These are phyloP conservation scores for Antheraea mylitta DNA, from an alignment of 1,140 invertebrate species.

Conservation along the genomic window DNA sequence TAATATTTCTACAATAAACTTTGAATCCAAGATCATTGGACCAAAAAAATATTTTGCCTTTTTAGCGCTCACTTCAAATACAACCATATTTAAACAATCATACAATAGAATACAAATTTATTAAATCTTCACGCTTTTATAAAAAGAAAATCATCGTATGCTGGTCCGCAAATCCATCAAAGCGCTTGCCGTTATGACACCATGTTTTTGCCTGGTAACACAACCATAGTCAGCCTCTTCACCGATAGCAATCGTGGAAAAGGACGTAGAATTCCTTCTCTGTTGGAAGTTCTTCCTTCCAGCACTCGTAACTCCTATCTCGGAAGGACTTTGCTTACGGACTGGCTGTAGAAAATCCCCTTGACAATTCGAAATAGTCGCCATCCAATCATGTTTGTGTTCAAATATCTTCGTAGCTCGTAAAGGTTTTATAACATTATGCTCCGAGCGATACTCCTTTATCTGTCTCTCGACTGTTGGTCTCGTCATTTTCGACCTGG, in stretches of 20 bases:
- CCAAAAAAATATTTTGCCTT: too few relatives aligned
- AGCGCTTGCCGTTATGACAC: slow-evolving; percentile 71
- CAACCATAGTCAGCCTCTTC: slow-evolving; percentile 46
- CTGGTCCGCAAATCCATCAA: slow-evolving; percentile 70
- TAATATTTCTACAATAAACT: too few relatives aligned
- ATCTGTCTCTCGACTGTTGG: slow-evolving; percentile 35
- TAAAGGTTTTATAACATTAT: slow-evolving; percentile 49
- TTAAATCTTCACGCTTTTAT: too few relatives aligned
- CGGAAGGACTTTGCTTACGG: slow-evolving; percentile 39
- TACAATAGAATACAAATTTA: neutral
- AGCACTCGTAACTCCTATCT: slow-evolving; percentile 33
- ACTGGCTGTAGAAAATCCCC: slow-evolving; percentile 55
- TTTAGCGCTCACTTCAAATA: too few relatives aligned
- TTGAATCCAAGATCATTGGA: too few relatives aligned
- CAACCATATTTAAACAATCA: too few relatives aligned
- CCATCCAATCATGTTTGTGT: slow-evolving; percentile 45
- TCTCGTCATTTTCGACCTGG: slow-evolving; percentile 37
- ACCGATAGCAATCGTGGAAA: slow-evolving; percentile 61
- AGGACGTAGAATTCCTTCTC: slow-evolving; percentile 63
- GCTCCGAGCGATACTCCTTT: slow-evolving; percentile 57
- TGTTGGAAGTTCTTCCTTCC: slow-evolving; percentile 54
- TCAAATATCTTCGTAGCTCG: slow-evolving; percentile 50
- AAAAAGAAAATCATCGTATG: slow-evolving; percentile 50
- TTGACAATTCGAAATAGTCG: slow-evolving; percentile 37
- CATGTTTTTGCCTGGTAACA: slow-evolving; percentile 46